Evolutionary conservation across 2,113 vertebrate genomes (phyloP).

Genomic region (Phyllostomus hastatus): DNA sequence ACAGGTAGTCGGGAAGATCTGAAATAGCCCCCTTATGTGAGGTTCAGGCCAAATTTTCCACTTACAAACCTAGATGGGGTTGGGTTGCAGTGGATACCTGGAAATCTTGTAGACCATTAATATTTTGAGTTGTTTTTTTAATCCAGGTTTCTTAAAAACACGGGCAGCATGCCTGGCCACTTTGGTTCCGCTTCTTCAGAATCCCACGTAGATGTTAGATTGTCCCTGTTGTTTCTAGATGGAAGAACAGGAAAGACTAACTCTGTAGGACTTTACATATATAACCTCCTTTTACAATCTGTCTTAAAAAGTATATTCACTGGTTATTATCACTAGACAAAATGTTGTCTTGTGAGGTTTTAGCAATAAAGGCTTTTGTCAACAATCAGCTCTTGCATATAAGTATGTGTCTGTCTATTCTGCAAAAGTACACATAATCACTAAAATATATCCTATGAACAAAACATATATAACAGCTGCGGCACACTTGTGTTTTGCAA

Average conservation of each 20-base stretch:
- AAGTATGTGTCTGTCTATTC: background rate
- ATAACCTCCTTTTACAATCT: background rate
- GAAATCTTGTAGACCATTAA: background rate
- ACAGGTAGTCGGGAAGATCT: background rate
- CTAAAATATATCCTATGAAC: background rate
- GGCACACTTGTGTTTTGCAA: background rate
- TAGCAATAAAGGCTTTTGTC: background rate
- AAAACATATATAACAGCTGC: background rate
- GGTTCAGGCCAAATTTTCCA: background rate
- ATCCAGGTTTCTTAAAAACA: background rate
- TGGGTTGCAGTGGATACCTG: background rate
- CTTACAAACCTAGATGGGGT: background rate
- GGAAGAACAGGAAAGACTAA: background rate
- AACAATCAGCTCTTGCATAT: background rate
- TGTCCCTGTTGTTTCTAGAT: background rate
- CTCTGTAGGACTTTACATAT: too few relatives aligned
- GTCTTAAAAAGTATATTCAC: background rate
- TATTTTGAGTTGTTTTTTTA: background rate
- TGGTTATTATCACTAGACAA: background rate
- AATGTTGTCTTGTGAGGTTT: constrained; percentile 7
- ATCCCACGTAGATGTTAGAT: background rate
- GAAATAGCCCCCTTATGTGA: background rate
- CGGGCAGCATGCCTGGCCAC: background rate
- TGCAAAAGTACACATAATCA: background rate
- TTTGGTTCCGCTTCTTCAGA: background rate